phyloP scores from a whole-genome alignment of 1,140 invertebrate genomes.

The Eufriesea mexicana region DNA sequence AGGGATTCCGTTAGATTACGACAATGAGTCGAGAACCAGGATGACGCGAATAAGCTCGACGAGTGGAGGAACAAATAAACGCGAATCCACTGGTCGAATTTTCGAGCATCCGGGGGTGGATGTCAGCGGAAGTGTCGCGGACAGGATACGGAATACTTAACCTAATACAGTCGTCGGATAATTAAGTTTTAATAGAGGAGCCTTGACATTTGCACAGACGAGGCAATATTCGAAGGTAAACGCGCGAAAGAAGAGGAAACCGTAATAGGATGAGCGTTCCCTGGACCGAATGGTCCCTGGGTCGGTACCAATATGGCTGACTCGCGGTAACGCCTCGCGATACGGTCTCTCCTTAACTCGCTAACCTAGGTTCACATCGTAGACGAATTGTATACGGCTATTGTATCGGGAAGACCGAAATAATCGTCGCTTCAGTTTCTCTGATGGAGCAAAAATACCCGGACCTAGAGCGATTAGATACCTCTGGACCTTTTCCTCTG shows the following conservation, averaged over 20 bases:
- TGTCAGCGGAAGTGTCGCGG: not conserved
- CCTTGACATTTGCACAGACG: slow-evolving; percentile 35
- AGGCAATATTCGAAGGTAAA: not conserved
- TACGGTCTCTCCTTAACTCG: not conserved
- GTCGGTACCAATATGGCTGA: slow-evolving; percentile 2
- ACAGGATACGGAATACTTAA: not conserved
- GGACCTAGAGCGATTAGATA: too few species aligned
- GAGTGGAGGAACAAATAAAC: not conserved
- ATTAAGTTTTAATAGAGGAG: slow-evolving; percentile 17
- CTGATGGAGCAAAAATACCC: too few species aligned
- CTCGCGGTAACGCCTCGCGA: not conserved
- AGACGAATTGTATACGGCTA: not conserved
- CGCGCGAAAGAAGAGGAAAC: not conserved
- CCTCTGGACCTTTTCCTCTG: not conserved
- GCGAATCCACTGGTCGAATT: not conserved
- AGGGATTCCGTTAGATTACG: not conserved
- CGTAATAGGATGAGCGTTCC: not conserved
- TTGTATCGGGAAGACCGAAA: too few species aligned
- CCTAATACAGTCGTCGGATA: slow-evolving; percentile 16
- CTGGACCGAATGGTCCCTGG: not conserved
- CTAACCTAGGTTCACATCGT: slow-evolving; percentile 17
- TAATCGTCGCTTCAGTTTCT: too few species aligned
- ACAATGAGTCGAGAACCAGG: too few species aligned
- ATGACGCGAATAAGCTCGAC: too few species aligned
- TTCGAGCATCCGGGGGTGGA: not conserved